phyloP scores from a whole-genome alignment of 2,888 invertebrate genomes.

The Xestia c-nigrum region DNA sequence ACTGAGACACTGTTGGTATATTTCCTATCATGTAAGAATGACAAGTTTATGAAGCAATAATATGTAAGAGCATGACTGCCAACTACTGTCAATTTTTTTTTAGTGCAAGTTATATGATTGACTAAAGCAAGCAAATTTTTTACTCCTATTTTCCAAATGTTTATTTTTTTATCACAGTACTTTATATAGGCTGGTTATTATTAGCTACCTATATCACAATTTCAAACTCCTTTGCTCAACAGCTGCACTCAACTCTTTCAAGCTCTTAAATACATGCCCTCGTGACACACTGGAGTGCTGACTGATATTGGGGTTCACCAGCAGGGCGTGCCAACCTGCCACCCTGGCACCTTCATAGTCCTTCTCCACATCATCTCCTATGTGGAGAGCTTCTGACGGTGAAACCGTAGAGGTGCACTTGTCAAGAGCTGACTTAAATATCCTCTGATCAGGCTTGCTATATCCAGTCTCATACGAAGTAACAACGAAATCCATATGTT shows the following conservation, averaged over 20 bases:
- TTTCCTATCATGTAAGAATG: not conserved
- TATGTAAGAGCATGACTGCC: not conserved
- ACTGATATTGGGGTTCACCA: constrained; percentile 69
- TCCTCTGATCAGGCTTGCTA: constrained; percentile 94
- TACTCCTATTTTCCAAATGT: not conserved
- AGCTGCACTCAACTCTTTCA: constrained; percentile 74
- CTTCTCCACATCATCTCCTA: constrained; percentile 94
- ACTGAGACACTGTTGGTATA: not conserved
- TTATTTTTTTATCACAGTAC: not conserved
- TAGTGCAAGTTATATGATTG: not conserved
- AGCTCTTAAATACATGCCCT: constrained; percentile 76
- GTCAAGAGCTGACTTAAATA: constrained; percentile 92
- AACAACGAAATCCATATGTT: constrained; percentile 95
- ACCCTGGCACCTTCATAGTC: constrained; percentile 95
- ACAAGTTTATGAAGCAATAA: not conserved
- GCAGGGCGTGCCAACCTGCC: constrained; percentile 94
- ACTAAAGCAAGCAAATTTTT: not conserved
- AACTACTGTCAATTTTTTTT: not conserved
- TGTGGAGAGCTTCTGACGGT: constrained; percentile 93
- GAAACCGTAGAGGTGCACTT: constrained; percentile 82
- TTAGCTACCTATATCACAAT: constrained; percentile 52
- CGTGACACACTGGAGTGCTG: constrained; percentile 66
- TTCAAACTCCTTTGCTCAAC: constrained; percentile 69
- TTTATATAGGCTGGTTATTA: not conserved
- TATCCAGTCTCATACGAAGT: constrained; percentile 94